Percentiles rank a stretch among this genome's conserved stretches.
Evolutionary conservation across 2,888 invertebrate species (phyloP).

Genomic region (Tillus elongatus): DNA sequence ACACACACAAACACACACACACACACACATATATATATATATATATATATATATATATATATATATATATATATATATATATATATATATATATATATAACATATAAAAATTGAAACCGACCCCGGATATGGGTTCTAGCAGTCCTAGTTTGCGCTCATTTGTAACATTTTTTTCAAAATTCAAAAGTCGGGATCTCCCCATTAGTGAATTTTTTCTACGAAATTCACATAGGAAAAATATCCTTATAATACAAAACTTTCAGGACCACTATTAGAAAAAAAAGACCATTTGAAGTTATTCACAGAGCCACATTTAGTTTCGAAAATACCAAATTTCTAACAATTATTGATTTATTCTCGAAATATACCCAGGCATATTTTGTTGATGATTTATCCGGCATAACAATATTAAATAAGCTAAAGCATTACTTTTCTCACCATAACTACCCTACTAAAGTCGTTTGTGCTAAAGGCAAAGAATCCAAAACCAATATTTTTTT

Average conservation of each 20-base stretch:
- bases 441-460: constrained; percentile 8
- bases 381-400: constrained; percentile 5
- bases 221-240: constrained; percentile 14
- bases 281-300: constrained; percentile 11
- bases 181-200: no score
- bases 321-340: constrained; percentile 9
- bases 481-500: constrained; percentile 5
- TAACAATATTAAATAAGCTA: constrained; percentile 9
- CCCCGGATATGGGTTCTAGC: no score
- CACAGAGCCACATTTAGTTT: constrained; percentile 11
- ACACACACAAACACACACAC: no score
- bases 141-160: no score
- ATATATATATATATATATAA: no score
- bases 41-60: no score
- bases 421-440: constrained; percentile 11
- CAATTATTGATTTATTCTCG: constrained; percentile 10
- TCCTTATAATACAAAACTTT: constrained; percentile 7
- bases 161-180: no score
- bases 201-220: no score
- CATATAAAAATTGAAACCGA: no score
- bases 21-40: no score
- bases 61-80: no score
- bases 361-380: constrained; percentile 13
- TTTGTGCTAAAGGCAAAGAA: constrained; percentile 5
- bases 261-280: no score